Conservation (phyloP, 2,888 invertebrate species). For the Diabrotica balteata region DNA sequence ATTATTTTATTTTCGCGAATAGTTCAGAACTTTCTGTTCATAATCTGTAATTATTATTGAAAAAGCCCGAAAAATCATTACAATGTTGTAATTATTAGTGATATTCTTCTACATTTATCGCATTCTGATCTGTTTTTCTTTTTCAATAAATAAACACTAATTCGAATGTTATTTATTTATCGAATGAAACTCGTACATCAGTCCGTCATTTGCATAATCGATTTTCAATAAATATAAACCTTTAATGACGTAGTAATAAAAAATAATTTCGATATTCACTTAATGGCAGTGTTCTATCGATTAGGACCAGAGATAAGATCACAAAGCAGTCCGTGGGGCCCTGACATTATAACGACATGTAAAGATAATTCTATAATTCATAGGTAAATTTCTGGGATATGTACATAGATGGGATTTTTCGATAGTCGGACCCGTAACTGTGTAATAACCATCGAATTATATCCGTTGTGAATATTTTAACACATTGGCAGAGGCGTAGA, state of each 20-base stretch:
- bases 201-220: too few relatives aligned
- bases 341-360: slow-evolving; percentile 22
- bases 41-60: too few relatives aligned
- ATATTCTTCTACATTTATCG: too few relatives aligned
- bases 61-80: too few relatives aligned
- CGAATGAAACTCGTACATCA: too few relatives aligned
- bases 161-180: too few relatives aligned
- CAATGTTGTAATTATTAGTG: too few relatives aligned
- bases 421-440: slow-evolving; percentile 16
- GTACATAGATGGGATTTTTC: slow-evolving; percentile 19
- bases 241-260: neutral
- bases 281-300: slow-evolving; percentile 11
- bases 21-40: too few relatives aligned
- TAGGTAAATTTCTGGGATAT: slow-evolving; percentile 22
- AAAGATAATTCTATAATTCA: slow-evolving; percentile 25
- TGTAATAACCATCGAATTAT: slow-evolving; percentile 19
- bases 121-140: too few relatives aligned
- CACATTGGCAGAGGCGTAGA: neutral
- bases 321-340: neutral
- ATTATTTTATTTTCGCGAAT: too few relatives aligned
- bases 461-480: slow-evolving; percentile 23
- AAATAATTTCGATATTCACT: slow-evolving; percentile 2
- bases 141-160: too few relatives aligned
- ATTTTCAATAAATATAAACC: too few relatives aligned
- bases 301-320: slow-evolving; percentile 3